Conservation (phyloP, 2,888 invertebrate genomes). For the Macaria liturata region DNA sequence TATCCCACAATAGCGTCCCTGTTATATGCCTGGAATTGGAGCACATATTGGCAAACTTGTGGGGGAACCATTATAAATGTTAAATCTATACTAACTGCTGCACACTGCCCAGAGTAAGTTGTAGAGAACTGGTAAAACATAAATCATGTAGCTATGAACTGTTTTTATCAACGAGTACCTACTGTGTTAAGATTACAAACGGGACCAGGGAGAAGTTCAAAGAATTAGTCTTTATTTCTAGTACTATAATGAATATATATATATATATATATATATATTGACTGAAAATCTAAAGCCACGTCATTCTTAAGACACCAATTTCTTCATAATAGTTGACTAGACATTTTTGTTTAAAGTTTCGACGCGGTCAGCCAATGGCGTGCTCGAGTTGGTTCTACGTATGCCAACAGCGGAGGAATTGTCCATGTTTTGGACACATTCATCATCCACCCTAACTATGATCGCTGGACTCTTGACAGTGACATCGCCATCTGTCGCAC, state of each 20-base stretch:
- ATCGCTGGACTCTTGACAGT: constrained; percentile 33
- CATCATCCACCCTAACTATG: constrained; percentile 42
- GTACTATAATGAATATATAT: too few species aligned
- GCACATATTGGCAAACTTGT: constrained; percentile 24
- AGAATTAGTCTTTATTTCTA: too few species aligned
- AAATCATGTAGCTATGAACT: too few species aligned
- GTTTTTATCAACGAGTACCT: too few species aligned
- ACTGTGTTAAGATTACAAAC: too few species aligned
- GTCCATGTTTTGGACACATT: constrained; percentile 31
- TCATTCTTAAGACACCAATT: too few species aligned
- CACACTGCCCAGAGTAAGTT: constrained; percentile 41
- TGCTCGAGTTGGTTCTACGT: constrained; percentile 44
- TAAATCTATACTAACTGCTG: constrained; percentile 47
- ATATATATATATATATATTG: too few species aligned
- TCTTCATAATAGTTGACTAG: too few species aligned
- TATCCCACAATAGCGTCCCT: constrained; percentile 30
- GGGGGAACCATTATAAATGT: constrained; percentile 47
- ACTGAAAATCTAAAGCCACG: too few species aligned
- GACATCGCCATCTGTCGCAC: constrained; percentile 47
- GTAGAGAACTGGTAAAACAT: too few species aligned
- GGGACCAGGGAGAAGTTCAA: too few species aligned
- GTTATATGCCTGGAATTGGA: constrained; percentile 20
- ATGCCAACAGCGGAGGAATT: constrained; percentile 47
- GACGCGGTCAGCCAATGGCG: constrained; percentile 39
- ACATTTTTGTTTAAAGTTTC: constrained; percentile 4